Base-by-base conservation (phyloP, 2,888 invertebrate genomes). In the Cyaniris semiargus region DNA sequence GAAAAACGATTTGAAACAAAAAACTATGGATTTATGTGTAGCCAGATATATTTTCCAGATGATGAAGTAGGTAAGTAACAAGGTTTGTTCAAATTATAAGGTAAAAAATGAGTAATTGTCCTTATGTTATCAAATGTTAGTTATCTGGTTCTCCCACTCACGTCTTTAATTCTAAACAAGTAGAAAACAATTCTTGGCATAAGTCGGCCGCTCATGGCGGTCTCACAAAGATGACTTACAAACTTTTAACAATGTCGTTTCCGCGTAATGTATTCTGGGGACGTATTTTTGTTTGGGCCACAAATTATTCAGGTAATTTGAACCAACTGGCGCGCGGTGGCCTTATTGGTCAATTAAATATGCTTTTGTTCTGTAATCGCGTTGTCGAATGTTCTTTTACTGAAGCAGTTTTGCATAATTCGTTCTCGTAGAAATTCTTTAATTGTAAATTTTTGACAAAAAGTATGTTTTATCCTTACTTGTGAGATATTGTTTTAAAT, bases 231-330 rank as follows among this genome's bases (percentile, higher is more conserved):
- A 48, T 72, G 72, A 72, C 48, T 72, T 21, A 74, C 23, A 1
- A 74, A 74, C 23, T 74, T 74, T 48, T 74, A 74, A 53, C 21
- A 44, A 74, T 53, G 53, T 53, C 27, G 48, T 48, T 74, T 53
- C 48, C 27, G 18, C 15, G 27, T 74, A 74, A 74, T 74, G 27
- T 27, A 74, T 74, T 27, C 48, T 7, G 18, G 13, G 18, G 27
- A 23, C 23, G 27, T 23, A 74, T 74, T 53, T 72, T 48, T 74
- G 27, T 48, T 74, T 53, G 27, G 23, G 23, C 13, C 48, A 48
- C 44, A 74, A 74, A 74, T 74, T 48, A 53, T 72, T 72, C 23
- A 72, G 72, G 44, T 72, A 21, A 71, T 71, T 71, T 38, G 38
- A 38, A 38, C 21, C 34, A 34, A 71, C 71, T 31, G 71, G 18